Conservation (phyloP, 2,797 vertebrate genomes). For the Mormyrops attenuatus region DNA sequence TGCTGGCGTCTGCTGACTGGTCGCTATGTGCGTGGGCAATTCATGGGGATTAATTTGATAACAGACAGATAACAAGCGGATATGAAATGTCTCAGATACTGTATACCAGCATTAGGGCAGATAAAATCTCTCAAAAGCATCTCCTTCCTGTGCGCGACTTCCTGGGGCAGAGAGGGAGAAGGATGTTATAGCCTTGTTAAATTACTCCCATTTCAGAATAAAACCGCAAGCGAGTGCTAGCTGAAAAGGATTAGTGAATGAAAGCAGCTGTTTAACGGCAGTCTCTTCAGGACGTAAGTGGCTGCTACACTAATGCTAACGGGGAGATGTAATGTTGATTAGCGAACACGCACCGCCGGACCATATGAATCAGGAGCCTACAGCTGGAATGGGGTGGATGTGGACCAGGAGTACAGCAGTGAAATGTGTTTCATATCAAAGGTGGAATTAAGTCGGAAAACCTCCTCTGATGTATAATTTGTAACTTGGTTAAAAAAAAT, state of each 20-base stretch:
- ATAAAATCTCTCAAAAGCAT: slow-evolving; percentile 78
- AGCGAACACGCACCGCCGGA: not conserved
- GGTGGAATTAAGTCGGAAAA: not conserved
- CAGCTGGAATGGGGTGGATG: not conserved
- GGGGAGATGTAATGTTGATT: not conserved
- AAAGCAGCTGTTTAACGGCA: not conserved
- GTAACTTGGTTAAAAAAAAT: not conserved
- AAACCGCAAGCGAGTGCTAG: slow-evolving; percentile 2
- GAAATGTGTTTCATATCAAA: slow-evolving; percentile 1
- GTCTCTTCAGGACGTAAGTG: not conserved
- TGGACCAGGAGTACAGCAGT: not conserved
- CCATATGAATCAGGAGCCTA: not conserved
- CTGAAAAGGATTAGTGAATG: slow-evolving; percentile 20
- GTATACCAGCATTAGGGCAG: slow-evolving; percentile 87
- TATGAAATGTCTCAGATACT: slow-evolving; percentile 62
- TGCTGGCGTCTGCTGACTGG: not conserved
- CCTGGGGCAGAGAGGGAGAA: slow-evolving; percentile 52
- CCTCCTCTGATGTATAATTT: not conserved
- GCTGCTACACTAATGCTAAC: not conserved
- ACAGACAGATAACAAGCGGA: slow-evolving; percentile 11
- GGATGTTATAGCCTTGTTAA: slow-evolving; percentile 8
- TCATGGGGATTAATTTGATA: not conserved
- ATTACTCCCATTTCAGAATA: not conserved
- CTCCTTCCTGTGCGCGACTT: slow-evolving; percentile 87
- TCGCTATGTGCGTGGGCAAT: slow-evolving; percentile 42